Evolutionary conservation across 2,797 vertebrate species (phyloP).

Genomic region (Momotus momota): DNA sequence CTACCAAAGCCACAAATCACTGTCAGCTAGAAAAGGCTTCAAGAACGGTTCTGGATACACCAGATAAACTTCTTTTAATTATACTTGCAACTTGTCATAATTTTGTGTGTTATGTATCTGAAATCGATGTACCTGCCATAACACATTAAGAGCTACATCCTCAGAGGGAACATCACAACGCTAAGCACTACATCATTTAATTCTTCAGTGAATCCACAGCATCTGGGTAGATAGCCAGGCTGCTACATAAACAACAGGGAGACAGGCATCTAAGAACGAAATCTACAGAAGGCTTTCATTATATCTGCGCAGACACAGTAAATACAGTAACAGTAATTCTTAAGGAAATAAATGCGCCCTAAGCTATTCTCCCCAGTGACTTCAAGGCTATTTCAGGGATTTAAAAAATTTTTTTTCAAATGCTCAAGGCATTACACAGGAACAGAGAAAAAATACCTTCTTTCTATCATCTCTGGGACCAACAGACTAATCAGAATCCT

Average conservation of each 20-base stretch:
- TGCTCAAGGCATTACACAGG: neutral
- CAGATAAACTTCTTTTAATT: constrained; percentile 26
- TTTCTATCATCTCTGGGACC: neutral
- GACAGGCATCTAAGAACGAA: neutral
- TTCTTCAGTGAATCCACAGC: neutral
- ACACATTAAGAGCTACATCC: neutral
- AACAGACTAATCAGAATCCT: neutral
- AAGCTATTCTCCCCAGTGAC: neutral
- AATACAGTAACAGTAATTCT: neutral
- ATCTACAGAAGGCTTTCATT: neutral
- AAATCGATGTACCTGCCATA: constrained; percentile 27
- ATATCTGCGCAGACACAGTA: neutral
- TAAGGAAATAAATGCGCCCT: neutral
- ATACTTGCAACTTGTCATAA: constrained; percentile 27
- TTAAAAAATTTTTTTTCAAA: neutral
- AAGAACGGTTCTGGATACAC: neutral
- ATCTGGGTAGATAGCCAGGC: neutral
- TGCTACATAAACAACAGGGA: neutral
- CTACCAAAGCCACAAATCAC: neutral
- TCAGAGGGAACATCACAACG: neutral
- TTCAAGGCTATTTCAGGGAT: neutral
- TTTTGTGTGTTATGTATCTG: neutral
- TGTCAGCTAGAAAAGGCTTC: neutral
- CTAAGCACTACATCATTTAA: neutral
- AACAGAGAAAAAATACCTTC: neutral